Conservation (phyloP, 2,797 vertebrate genomes). For the Siniperca scherzeri region DNA sequence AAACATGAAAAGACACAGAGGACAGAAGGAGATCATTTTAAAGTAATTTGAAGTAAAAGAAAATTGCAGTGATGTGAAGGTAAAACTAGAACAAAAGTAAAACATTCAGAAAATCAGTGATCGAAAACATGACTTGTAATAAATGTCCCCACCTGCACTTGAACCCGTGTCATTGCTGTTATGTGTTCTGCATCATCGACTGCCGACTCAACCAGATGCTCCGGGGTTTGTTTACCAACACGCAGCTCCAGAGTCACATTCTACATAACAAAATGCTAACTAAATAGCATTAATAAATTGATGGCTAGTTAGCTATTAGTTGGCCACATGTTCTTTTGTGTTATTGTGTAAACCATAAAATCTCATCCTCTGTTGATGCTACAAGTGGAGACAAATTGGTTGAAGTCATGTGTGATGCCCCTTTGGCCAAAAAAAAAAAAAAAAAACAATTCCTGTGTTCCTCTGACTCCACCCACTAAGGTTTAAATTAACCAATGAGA, state of each 20-base stretch:
- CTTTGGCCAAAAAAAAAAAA: background rate
- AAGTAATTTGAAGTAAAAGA: background rate
- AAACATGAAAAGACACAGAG: background rate
- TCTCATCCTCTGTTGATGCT: background rate
- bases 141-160: background rate
- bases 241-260: background rate
- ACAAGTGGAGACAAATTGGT: background rate
- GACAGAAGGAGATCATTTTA: background rate
- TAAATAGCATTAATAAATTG: background rate
- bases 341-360: background rate
- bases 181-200: background rate
- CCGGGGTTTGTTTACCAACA: background rate
- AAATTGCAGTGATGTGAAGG: too few species aligned
- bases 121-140: background rate
- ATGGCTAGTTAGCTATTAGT: background rate
- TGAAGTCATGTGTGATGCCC: background rate
- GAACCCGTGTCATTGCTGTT: background rate
- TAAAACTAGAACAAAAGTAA: background rate
- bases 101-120: background rate
- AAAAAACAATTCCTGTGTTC: background rate
- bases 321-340: background rate
- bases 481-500: slow-evolving; percentile 18
- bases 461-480: slow-evolving; percentile 10
- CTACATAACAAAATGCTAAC: background rate
- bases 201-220: background rate